Conservation (phyloP, 2,113 vertebrate species). For the Scolopax mira region DNA sequence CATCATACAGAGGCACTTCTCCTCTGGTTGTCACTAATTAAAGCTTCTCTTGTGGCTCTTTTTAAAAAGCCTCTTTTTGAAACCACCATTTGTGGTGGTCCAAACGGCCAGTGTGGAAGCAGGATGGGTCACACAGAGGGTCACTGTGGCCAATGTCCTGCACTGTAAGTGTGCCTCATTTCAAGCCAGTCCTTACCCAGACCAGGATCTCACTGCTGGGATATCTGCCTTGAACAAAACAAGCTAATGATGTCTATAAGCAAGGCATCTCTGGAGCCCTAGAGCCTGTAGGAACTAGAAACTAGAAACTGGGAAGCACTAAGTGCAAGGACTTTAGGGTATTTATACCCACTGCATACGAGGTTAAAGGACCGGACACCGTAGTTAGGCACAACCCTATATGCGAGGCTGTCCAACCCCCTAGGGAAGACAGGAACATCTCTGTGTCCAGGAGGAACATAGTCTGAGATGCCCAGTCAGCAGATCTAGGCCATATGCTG, state of each 20-base stretch:
- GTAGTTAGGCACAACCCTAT: background rate
- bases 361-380: background rate
- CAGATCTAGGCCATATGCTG: background rate
- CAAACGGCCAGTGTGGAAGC: background rate
- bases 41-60: background rate
- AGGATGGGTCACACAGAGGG: background rate
- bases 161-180: background rate
- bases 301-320: background rate
- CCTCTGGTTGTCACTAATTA: background rate
- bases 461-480: background rate
- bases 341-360: background rate
- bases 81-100: background rate
- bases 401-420: background rate
- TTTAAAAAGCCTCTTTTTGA: background rate
- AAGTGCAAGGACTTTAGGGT: background rate
- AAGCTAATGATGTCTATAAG: background rate
- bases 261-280: background rate
- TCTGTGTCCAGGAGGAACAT: background rate
- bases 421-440: background rate
- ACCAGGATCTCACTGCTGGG: background rate
- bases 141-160: rapidly evolving
- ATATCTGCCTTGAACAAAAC: background rate
- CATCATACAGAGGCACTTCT: background rate
- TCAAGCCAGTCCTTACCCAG: background rate
- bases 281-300: background rate